Evolutionary conservation across 2,888 invertebrate species (phyloP), one percentile per base, ranked within the genome.

Genomic region (Erebia epiphron): DNA sequence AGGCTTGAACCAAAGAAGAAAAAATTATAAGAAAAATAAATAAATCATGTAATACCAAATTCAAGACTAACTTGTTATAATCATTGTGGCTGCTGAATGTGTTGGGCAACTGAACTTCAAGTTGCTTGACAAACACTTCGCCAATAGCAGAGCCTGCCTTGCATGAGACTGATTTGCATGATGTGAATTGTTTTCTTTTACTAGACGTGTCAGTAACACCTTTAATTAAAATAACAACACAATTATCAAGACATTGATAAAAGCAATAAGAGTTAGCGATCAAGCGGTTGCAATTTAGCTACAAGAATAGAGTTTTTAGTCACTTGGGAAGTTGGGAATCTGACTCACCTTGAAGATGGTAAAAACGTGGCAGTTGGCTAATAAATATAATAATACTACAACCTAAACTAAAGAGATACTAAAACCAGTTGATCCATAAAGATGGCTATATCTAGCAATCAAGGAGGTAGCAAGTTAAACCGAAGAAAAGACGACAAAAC

Each of bases 61-160:
- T 35, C 7, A 35, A 35, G 5, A 35, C 35, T 35, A 5, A 89
- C 91, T 83, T 85, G 7, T 87, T 82, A 35, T 82, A 78, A 52
- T 84, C 80, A 11, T 79, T 79, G 1, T 67, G 65, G 0, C 21
- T 7, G 9, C 18, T 14, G 21, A 85, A 79, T 0, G 87, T 78
- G 64, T 84, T 86, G 0, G 91, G 88, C 43, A 90, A 76, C 68
- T 90, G 90, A 1, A 88, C 86, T 0, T 85, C 87, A 52, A 91
- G 76, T 69, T 90, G 89, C 69, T 79, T 90, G 46, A 92, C 87
- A 0, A 82, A 83, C 21, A 91, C 85, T 54, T 88, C 85, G 2
- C 81, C 83, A 5, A 81, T 73, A 1, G 73, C 73, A 1, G 73
- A 73, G 1, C 73, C 77, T 2, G 75, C 75, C 35, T 92, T 91